Base-by-base conservation (phyloP, 1,140 invertebrate genomes). In the Dufourea novaeangliae region DNA sequence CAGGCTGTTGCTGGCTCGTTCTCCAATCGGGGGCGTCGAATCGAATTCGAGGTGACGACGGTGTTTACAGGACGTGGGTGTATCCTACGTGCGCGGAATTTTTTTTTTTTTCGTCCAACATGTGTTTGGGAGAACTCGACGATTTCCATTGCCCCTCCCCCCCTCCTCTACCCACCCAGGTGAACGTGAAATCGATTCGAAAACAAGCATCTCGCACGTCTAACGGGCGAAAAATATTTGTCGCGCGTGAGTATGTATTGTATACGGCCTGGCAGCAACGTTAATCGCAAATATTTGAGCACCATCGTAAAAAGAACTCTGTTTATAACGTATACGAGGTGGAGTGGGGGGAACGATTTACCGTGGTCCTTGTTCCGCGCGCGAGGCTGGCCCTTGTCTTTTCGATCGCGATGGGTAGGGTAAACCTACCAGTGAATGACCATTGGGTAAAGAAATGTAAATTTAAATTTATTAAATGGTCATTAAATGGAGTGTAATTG, bases 21-120 rank as follows among this genome's bases (percentile, higher is more conserved):
- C n/a, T n/a, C n/a, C n/a, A n/a, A n/a, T n/a, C n/a, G n/a, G n/a
- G n/a, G n/a, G n/a, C n/a, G n/a, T n/a, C n/a, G n/a, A n/a, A n/a
- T n/a, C n/a, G n/a, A n/a, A n/a, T n/a, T 27, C 64, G 32, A 61
- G 41, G 25, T 71, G 56, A 39, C 74, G 74, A 52, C 56, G 25
- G 27, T 62, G 37, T 75, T 75, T 75, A 67, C 72, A 57, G 63
- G 50, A n/a, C 46, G 46, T n/a, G 29, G 57, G 41, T 68, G 37
- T 75, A n/a, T 8, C 46, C 20, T 50, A 41, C 72, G 52, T 44
- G 72, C 29, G 7, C 17, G 39, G 63, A 57, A 68, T 34, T 68
- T 41, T 54, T 46, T 37, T 50, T 50, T 50, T 50, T n/a, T 8
- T n/a, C 20, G 4, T 5, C 6, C 34, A 5, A 2, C 27, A 22